phyloP scores from a whole-genome alignment of 2,113 vertebrate species.

The Catagonus wagneri region DNA sequence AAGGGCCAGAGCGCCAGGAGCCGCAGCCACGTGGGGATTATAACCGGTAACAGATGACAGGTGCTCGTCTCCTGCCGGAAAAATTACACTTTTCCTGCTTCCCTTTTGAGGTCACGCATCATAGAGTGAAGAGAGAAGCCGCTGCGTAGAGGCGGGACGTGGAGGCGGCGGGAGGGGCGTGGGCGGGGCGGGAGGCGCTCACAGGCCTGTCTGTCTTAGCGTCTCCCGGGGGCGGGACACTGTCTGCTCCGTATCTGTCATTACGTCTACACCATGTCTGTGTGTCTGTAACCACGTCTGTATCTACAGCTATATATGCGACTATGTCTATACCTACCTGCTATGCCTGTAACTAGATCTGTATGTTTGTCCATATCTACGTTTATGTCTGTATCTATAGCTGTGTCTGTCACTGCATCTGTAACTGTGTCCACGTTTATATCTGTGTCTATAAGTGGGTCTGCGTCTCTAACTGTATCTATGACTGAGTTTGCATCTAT shows the following conservation, averaged over 20 bases:
- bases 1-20: not conserved
- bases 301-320: too few species aligned
- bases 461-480: fast-evolving
- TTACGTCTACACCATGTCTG: too few species aligned
- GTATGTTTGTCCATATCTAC: too few species aligned
- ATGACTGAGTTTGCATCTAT: fast-evolving
- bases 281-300: too few species aligned
- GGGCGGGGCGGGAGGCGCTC: not conserved
- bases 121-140: not conserved
- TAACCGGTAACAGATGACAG: not conserved
- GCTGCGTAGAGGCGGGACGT: too few species aligned
- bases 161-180: not conserved
- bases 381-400: not conserved
- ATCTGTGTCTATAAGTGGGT: not conserved
- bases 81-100: not conserved
- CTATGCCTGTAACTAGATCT: too few species aligned
- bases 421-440: fast-evolving
- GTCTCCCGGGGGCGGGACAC: too few species aligned
- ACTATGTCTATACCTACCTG: too few species aligned
- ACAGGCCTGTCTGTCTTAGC: too few species aligned
- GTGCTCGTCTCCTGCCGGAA: not conserved
- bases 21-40: not conserved
- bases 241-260: too few species aligned
- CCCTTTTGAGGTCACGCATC: not conserved
- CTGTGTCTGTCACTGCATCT: not conserved